Evolutionary conservation across 2,888 invertebrate genomes (phyloP).

Genomic region (Zaprionus lineosus): DNA sequence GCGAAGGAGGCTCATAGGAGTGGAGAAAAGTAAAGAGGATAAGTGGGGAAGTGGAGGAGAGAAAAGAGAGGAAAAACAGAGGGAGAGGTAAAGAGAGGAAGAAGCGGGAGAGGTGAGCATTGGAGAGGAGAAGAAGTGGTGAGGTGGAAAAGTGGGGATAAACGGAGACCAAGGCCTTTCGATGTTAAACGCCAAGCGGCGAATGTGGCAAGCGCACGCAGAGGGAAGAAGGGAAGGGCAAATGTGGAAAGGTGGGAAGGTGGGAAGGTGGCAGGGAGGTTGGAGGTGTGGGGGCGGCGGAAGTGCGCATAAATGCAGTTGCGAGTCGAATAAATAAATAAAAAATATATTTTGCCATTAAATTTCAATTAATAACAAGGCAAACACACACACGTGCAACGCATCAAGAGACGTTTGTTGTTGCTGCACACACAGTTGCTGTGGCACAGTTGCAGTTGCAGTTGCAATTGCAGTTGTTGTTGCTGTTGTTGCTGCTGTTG

Average conservation of each 20-base stretch:
- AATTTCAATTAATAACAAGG: constrained; percentile 81
- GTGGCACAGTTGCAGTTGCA: too few relatives aligned
- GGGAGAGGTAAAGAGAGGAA: too few relatives aligned
- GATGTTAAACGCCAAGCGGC: constrained; percentile 66
- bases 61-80: too few relatives aligned
- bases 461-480: too few relatives aligned
- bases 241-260: background rate
- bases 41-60: too few relatives aligned
- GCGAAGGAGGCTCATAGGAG: too few relatives aligned
- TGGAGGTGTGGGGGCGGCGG: constrained; percentile 53
- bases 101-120: too few relatives aligned
- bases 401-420: constrained; percentile 44
- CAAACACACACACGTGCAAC: constrained; percentile 70
- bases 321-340: constrained; percentile 76
- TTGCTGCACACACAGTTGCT: too few relatives aligned
- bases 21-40: too few relatives aligned
- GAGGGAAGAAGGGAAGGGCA: too few relatives aligned
- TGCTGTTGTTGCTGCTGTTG: constrained; percentile 48
- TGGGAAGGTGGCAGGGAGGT: background rate
- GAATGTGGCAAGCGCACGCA: constrained; percentile 15
- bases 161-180: constrained; percentile 50
- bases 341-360: constrained; percentile 79
- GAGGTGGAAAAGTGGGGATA: background rate
- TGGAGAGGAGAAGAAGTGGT: too few relatives aligned
- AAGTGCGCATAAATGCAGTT: constrained; percentile 76